Conservation (phyloP, 2,888 invertebrate species). For the Eilema caniola region DNA sequence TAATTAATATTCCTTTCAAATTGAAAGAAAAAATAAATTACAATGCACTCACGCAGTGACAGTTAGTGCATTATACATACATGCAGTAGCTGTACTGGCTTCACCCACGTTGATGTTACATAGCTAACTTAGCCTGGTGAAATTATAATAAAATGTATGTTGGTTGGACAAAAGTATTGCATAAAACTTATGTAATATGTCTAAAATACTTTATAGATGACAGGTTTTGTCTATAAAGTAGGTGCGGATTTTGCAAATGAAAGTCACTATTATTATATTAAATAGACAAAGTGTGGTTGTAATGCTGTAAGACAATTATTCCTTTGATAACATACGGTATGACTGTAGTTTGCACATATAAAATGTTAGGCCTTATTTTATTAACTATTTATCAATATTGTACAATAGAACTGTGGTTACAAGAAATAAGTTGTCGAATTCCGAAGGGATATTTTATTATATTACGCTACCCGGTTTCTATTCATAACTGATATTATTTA, state of each 20-base stretch:
- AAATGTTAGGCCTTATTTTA: too few relatives aligned
- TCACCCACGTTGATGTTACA: background rate
- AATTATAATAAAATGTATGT: background rate
- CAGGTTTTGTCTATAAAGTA: background rate
- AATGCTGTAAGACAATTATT: background rate
- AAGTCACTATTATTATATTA: background rate
- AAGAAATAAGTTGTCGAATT: background rate
- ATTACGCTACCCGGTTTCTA: background rate
- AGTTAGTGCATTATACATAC: background rate
- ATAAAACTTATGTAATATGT: background rate
- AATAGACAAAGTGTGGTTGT: background rate
- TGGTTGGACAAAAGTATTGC: background rate
- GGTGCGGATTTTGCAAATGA: background rate
- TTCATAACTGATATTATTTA: background rate
- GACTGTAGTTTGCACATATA: background rate
- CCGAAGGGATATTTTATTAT: background rate
- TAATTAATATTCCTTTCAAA: conserved; percentile 33
- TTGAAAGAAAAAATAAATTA: conserved; percentile 19
- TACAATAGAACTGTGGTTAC: background rate
- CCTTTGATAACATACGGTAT: too few relatives aligned
- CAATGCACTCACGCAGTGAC: background rate
- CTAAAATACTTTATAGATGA: background rate
- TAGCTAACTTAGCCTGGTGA: background rate
- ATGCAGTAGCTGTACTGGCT: background rate
- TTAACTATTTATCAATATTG: background rate